Evolutionary conservation across 30 jellyfish, hydroid and myxozoan species (phyloP), one percentile per base, ranked within the genome.

Genomic region (Sanderia malayensis): DNA sequence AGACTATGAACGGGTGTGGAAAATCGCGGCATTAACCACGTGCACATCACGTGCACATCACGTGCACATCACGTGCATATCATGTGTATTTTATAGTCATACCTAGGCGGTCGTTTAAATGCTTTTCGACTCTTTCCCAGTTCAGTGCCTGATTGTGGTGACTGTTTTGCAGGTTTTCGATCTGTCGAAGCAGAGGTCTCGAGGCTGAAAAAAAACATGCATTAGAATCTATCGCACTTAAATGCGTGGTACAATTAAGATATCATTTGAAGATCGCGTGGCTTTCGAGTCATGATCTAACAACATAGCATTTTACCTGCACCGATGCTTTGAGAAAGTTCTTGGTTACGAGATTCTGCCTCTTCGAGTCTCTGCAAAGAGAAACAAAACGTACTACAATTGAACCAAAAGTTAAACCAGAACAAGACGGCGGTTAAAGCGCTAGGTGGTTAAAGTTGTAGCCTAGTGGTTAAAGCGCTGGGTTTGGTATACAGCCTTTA

Each of bases 301-400:
- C 8, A 10, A 30, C 8, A 10, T 19, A 18, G 55, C n/a, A 25
- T 4, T 11, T 13, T 92, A 92, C 99, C 99, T 41, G 96, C 52
- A 11, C 95, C 85, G 19, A 85, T 94, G 32, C 96, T 76, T 60
- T 81, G 93, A 4, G 96, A 81, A 0, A 92, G 86, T 25, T 92
- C 99, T 73, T 92, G 95, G 21, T 92, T 84, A 2, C 99, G 84
- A 29, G 57, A 55, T 59, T 92, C 99, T 27, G 95, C 99, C 24
- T 76, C 96, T 44, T 92, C 94, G 2, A 92, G 61, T 60, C 96
- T 79, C 99, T 92, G 64, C 29, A 41, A 65, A 37, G 0, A 18
- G n/a, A 26, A 45, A 63, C 46, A 44, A 24, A 72, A 19, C 13
- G 29, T 0, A n/a, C n/a, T n/a, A 46, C 17, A 11, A 6, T 2